Conservation (phyloP, 2,113 vertebrate genomes). For the Rhodinocichla rosea region DNA sequence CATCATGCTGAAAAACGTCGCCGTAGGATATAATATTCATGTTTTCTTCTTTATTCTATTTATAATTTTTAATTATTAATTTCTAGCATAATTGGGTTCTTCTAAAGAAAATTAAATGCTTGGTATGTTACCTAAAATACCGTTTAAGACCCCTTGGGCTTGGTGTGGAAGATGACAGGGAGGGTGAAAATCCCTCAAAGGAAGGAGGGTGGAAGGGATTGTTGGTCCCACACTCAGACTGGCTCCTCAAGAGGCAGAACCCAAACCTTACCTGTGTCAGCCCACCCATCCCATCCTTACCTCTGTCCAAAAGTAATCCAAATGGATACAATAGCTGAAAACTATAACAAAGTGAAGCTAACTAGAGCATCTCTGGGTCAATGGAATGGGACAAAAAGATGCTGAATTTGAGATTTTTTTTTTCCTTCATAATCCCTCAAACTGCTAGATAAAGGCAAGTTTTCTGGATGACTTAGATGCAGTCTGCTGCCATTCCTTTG, state of each 20-base stretch:
- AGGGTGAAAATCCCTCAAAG: neutral
- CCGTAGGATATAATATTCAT: conserved; percentile 71
- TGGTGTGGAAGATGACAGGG: conserved; percentile 40
- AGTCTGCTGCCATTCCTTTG: neutral
- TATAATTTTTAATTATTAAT: conserved; percentile 79
- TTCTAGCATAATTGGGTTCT: conserved; percentile 74
- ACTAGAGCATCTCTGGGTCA: neutral
- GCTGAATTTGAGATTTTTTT: neutral
- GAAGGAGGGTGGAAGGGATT: conserved; percentile 8
- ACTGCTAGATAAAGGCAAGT: neutral
- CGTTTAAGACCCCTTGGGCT: conserved; percentile 56
- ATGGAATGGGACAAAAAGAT: neutral
- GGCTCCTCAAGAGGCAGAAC: neutral
- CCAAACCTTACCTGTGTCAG: neutral
- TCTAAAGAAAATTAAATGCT: conserved; percentile 68
- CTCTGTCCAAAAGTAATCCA: neutral
- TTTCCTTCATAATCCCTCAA: neutral
- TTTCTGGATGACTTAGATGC: neutral
- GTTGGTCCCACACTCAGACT: neutral
- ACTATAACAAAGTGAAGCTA: neutral
- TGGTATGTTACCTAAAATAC: conserved; percentile 68
- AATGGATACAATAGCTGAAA: neutral
- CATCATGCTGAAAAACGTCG: conserved; percentile 66
- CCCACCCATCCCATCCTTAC: neutral
- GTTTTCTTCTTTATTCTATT: conserved; percentile 78